Evolutionary conservation across 2,888 invertebrate species (phyloP).

Genomic region (Oligia strigilis): DNA sequence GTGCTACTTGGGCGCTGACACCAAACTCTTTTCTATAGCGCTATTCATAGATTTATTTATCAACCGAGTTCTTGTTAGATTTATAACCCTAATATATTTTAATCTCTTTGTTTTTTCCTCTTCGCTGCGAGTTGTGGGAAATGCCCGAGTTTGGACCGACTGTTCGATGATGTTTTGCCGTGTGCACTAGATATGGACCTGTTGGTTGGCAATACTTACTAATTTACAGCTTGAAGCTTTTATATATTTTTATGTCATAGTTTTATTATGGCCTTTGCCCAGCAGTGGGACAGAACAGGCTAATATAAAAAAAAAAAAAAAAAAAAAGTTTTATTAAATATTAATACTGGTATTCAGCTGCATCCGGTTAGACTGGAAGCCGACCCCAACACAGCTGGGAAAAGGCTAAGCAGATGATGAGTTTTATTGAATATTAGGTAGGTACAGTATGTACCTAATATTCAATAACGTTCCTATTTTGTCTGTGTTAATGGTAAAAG

Average conservation of each 20-base stretch:
- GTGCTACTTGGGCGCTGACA: no score
- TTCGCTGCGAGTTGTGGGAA: constrained; percentile 60
- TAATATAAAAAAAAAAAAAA: no score
- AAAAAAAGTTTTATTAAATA: not conserved
- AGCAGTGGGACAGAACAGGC: no score
- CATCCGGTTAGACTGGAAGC: no score
- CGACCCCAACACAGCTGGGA: no score
- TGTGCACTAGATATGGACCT: constrained; percentile 61
- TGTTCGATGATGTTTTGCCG: constrained; percentile 54
- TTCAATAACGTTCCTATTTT: not conserved
- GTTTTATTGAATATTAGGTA: not conserved
- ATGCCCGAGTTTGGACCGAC: constrained; percentile 56
- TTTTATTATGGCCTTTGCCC: no score
- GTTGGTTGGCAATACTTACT: constrained; percentile 36
- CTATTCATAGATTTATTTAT: constrained; percentile 79
- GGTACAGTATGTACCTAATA: not conserved
- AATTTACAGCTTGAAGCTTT: not conserved
- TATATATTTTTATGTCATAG: not conserved
- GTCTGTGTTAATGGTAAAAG: not conserved
- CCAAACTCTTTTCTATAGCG: constrained; percentile 76
- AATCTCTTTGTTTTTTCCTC: constrained; percentile 74
- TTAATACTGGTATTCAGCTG: no score
- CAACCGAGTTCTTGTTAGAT: constrained; percentile 75
- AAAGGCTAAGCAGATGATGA: not conserved
- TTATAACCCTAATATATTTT: constrained; percentile 76